These are phyloP conservation scores for Okapia johnstoni DNA, from an alignment of 2,113 vertebrate species.

Conservation along the genomic window DNA sequence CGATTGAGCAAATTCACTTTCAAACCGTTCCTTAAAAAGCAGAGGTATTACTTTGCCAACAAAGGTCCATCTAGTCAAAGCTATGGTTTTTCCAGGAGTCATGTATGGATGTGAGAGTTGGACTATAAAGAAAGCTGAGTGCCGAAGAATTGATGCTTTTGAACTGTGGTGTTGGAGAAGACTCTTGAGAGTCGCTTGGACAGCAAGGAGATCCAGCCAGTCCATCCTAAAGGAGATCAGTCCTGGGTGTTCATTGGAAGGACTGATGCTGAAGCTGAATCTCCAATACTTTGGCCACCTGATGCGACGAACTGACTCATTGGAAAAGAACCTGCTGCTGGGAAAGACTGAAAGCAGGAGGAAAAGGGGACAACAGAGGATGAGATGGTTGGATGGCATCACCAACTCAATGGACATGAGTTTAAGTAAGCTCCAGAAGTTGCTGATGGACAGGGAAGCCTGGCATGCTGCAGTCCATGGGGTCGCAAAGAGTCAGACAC, in stretches of 20 bases:
- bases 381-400: background rate
- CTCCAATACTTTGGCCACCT: background rate
- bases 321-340: background rate
- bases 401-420: background rate
- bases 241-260: background rate
- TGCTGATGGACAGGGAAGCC: background rate
- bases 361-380: background rate
- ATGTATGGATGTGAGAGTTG: background rate
- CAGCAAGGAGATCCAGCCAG: background rate
- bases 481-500: background rate
- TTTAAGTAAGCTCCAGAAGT: background rate
- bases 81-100: background rate
- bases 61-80: background rate
- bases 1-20: too few species aligned
- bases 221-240: background rate
- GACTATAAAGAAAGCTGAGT: background rate
- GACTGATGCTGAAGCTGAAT: background rate
- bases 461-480: background rate
- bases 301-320: rapidly evolving
- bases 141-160: background rate
- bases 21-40: background rate
- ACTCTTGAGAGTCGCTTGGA: background rate
- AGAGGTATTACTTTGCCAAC: background rate
- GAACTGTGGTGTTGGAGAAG: background rate
- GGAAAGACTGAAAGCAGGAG: background rate